Evolutionary conservation across 2,797 vertebrate species (phyloP).

Genomic region (Nyctalus aviator): DNA sequence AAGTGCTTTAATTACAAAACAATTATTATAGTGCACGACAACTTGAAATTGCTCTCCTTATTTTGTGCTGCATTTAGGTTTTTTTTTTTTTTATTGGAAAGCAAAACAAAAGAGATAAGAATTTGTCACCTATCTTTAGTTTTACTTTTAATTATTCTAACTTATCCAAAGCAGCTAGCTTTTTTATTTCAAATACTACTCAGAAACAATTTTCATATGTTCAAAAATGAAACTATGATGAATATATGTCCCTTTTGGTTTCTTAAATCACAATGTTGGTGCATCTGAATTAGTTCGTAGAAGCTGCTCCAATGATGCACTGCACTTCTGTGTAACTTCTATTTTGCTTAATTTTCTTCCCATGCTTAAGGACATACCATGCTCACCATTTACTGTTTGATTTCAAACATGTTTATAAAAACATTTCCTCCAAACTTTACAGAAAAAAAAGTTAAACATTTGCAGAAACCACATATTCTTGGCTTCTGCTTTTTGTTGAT

Average conservation of each 20-base stretch:
- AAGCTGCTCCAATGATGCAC: constrained; percentile 1
- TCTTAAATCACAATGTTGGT: constrained; percentile 22
- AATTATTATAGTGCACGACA: constrained; percentile 69
- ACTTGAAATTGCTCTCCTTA: constrained; percentile 66
- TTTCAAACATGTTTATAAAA: constrained; percentile 58
- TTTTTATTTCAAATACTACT: constrained; percentile 58
- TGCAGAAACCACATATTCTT: constrained; percentile 54
- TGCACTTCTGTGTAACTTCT: background rate
- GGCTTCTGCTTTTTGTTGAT: constrained; percentile 23
- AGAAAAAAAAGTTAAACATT: constrained; percentile 51
- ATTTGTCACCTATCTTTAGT: constrained; percentile 58
- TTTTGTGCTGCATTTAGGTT: constrained; percentile 60
- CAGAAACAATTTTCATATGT: constrained; percentile 43
- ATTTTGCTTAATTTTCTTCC: constrained; percentile 60
- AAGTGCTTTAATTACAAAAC: constrained; percentile 75
- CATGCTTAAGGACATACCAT: background rate
- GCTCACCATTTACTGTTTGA: constrained; percentile 37
- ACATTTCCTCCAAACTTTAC: constrained; percentile 47
- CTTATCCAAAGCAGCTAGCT: background rate
- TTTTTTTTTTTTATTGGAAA: constrained; percentile 68
- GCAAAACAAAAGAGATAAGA: constrained; percentile 53
- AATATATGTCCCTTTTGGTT: background rate
- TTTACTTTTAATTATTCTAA: constrained; percentile 63
- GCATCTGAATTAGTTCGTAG: constrained; percentile 36
- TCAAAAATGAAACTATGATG: constrained; percentile 58